Evolutionary conservation across 1,140 invertebrate genomes (phyloP).

Genomic region (Mylabris phalerata): DNA sequence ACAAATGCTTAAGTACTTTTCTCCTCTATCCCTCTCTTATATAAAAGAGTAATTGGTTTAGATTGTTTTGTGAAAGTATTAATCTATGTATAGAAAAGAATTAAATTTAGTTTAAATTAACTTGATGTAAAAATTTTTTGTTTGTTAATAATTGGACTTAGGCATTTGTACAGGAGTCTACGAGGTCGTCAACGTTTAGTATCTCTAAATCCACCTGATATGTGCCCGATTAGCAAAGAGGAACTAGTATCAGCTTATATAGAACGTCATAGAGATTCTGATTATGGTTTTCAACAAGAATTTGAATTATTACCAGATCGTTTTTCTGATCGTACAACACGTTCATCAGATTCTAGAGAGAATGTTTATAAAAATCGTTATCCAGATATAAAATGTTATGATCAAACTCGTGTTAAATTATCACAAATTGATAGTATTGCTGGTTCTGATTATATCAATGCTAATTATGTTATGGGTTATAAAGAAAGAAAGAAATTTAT

Average conservation of each 20-base stretch:
- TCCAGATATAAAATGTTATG: conserved; percentile 85
- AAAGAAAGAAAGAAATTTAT: conserved; percentile 92
- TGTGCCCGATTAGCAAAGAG: conserved; percentile 67
- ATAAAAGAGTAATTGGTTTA: too few species aligned
- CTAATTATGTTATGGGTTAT: conserved; percentile 85
- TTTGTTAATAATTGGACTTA: conserved; percentile 32
- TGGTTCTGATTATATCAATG: conserved; percentile 88
- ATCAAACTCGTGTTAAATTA: conserved; percentile 84
- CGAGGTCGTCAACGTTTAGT: conserved; percentile 60
- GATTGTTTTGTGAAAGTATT: neutral
- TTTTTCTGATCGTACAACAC: conserved; percentile 78
- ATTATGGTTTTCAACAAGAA: conserved; percentile 82
- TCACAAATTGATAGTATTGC: conserved; percentile 65
- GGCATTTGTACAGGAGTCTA: conserved; percentile 53
- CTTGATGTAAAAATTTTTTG: conserved; percentile 8
- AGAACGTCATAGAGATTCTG: conserved; percentile 75
- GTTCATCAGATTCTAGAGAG: conserved; percentile 79
- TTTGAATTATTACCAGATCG: conserved; percentile 80
- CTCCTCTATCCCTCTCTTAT: too few species aligned
- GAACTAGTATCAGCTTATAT: conserved; percentile 67
- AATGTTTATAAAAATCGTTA: conserved; percentile 84
- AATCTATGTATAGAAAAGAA: neutral
- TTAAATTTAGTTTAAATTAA: conserved; percentile 6
- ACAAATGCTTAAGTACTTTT: conserved; percentile 14
- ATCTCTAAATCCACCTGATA: conserved; percentile 62